Evolutionary conservation across 53 echinoderm and acorn worm genomes (phyloP).

Genomic region (Holothuria leucospilota): DNA sequence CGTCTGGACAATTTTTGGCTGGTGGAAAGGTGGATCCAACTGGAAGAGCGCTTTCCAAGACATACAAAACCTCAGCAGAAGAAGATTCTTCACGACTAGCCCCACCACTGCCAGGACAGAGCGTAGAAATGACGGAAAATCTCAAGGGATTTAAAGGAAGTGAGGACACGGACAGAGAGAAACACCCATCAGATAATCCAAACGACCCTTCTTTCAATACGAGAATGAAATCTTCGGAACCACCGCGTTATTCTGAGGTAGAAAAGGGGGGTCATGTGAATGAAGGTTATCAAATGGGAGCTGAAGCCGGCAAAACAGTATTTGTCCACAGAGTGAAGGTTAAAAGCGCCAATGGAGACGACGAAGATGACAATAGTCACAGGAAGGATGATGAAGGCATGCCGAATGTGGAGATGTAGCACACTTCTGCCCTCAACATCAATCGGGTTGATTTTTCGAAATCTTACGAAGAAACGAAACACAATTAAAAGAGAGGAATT

Average conservation of each 20-base stretch:
- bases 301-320: background rate
- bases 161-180: background rate
- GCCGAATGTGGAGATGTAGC: constrained; percentile 3
- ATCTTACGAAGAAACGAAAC: no score
- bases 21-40: constrained; percentile 36
- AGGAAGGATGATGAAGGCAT: constrained; percentile 13
- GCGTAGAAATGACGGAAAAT: constrained; percentile 28
- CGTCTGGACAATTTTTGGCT: constrained; percentile 19
- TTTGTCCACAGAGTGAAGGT: constrained; percentile 12
- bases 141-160: background rate
- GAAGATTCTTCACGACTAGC: no score
- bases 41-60: background rate
- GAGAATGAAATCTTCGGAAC: background rate
- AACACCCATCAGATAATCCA: no score
- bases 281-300: constrained; percentile 12
- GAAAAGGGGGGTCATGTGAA: background rate
- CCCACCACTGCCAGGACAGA: constrained; percentile 22
- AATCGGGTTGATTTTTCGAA: no score
- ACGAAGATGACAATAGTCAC: background rate
- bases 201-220: background rate
- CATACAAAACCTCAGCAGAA: background rate
- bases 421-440: no score
- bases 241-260: background rate
- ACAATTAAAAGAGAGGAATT: no score
- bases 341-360: constrained; percentile 10